Percentiles rank a stretch among this genome's conserved stretches.
phyloP scores from a whole-genome alignment of 2,113 vertebrate genomes.

The Elephantulus edwardii region DNA sequence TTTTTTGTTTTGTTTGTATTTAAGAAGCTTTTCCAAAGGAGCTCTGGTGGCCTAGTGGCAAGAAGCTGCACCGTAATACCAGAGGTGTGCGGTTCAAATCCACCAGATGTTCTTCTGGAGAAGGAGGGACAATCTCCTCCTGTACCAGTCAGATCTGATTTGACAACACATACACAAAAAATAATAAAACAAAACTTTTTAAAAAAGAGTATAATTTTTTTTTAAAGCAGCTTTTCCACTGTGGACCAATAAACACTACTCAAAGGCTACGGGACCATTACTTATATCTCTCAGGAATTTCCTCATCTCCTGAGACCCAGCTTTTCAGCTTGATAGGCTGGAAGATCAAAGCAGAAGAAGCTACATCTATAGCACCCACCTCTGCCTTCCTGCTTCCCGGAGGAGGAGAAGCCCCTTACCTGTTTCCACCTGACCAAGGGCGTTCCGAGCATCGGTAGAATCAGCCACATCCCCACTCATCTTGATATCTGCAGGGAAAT shows the following conservation, averaged over 20 bases:
- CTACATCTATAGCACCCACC: rapidly evolving
- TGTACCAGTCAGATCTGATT: too few relatives aligned
- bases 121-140: too few relatives aligned
- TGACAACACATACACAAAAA: too few relatives aligned
- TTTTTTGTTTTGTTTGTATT: not conserved
- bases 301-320: not conserved
- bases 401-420: slow-evolving; percentile 87
- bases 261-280: not conserved
- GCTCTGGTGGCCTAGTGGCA: too few relatives aligned
- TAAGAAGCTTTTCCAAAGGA: not conserved
- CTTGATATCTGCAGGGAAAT: slow-evolving; percentile 93
- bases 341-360: not conserved
- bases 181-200: too few relatives aligned
- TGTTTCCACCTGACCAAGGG: slow-evolving; percentile 84
- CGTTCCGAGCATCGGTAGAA: slow-evolving; percentile 86
- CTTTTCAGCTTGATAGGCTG: not conserved
- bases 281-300: not conserved
- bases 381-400: not conserved
- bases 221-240: not conserved
- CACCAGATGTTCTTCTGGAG: too few relatives aligned
- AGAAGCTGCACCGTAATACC: too few relatives aligned
- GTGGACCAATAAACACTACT: not conserved
- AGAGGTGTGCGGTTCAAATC: too few relatives aligned
- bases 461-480: slow-evolving; percentile 94
- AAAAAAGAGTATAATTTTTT: not conserved